Evolutionary conservation across 2,888 invertebrate species (phyloP).

Genomic region (Boloria selene): DNA sequence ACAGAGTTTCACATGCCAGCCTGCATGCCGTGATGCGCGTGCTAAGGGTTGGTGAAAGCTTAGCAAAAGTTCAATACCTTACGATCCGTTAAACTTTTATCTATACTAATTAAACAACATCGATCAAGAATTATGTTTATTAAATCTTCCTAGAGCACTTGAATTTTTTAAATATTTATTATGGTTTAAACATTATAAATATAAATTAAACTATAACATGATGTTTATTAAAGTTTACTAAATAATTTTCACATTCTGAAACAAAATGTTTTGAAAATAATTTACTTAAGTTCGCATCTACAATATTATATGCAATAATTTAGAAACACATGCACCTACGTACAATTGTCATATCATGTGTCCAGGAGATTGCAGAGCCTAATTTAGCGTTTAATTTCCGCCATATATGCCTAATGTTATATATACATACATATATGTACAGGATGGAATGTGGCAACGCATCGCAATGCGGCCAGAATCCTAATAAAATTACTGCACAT

Average conservation of each 20-base stretch:
- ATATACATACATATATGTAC: constrained; percentile 9
- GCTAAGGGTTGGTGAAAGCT: constrained; percentile 44
- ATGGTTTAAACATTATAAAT: too few species aligned
- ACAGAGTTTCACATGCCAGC: constrained; percentile 65
- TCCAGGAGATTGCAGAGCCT: constrained; percentile 42
- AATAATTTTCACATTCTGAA: not conserved
- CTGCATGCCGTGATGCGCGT: constrained; percentile 51
- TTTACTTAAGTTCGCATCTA: not conserved
- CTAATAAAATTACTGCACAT: constrained; percentile 35
- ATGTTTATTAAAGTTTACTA: too few species aligned
- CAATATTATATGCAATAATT: constrained; percentile 3
- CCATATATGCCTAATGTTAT: constrained; percentile 26
- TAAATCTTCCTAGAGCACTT: too few species aligned
- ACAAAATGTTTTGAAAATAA: not conserved
- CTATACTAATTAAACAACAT: too few species aligned
- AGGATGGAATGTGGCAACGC: constrained; percentile 34
- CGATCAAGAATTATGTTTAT: too few species aligned
- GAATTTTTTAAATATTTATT: too few species aligned
- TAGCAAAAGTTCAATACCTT: not conserved
- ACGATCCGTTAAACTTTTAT: not conserved
- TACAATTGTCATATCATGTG: constrained; percentile 29
- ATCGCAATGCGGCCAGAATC: constrained; percentile 35
- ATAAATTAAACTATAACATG: too few species aligned
- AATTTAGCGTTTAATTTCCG: constrained; percentile 58
- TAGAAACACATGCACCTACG: constrained; percentile 3